Base-by-base conservation (phyloP, 2,888 invertebrate species). In the Leucophenga maculata region DNA sequence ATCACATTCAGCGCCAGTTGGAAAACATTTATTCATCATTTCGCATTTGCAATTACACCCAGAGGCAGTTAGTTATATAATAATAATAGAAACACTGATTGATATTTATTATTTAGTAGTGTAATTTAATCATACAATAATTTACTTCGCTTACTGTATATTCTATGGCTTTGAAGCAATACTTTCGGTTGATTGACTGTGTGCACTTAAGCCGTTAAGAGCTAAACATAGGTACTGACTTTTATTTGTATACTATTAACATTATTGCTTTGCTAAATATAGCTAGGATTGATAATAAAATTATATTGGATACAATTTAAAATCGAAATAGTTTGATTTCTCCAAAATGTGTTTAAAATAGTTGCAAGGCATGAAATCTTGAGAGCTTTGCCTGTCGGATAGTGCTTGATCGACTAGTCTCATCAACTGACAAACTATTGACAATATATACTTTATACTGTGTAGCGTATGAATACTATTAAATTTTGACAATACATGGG, bases 101-200 rank as follows among this genome's bases (percentile, higher is more conserved):
- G 31, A 62, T 52, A 39, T 67, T 46, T 59, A 48, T 68, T 14
- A 20, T 50, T 26, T 55, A 52, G 46, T 68, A 54, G 54, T 57
- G 39, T 66, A 46, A 64, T 64, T 46, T 64, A 54, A 65, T 65
- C 20, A 18, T 62, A 20, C 3, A 8, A 39, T 9, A 62, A n/a
- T 50, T 50, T 72, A 72, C 64, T 67, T 60, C 65, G 74, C 75
- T 69, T 72, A 73, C 69, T 71, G 68, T 52, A 73, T 59, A 75
- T 80, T 75, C 73, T 65, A 77, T 70, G 78, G 76, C 80, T 73
- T 73, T 82, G 52, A 76, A 75, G 80, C 77, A 74, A 59, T 39
- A 54, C 59, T 68, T 57, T 70, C 69, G 71, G 32, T 70, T 71
- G 46, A 73, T 75, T 57, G 71, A 72, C 71, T 76, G 32, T 20